Evolutionary conservation across 2,888 invertebrate genomes (phyloP).

Genomic region (Rhagium mordax): DNA sequence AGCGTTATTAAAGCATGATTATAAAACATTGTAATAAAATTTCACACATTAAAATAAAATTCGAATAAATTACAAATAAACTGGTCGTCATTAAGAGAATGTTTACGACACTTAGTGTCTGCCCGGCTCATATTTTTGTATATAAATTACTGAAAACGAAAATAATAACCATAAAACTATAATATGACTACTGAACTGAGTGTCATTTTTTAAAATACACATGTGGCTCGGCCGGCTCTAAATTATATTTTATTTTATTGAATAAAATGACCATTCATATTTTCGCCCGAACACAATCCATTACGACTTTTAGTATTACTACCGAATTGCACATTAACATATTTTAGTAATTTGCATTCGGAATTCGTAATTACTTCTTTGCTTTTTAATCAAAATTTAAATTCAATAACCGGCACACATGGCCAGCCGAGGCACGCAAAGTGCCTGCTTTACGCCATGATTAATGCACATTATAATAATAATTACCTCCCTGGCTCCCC

Average conservation of each 20-base stretch:
- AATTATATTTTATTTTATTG: conserved; percentile 64
- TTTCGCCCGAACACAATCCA: conserved; percentile 46
- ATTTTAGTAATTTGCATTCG: conserved; percentile 43
- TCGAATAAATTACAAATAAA: conserved; percentile 71
- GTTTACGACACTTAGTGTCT: conserved; percentile 70
- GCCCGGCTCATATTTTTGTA: conserved; percentile 70
- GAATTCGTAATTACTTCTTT: conserved; percentile 35
- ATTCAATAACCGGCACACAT: conserved; percentile 21
- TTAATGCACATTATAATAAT: background rate
- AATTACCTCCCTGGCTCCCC: background rate
- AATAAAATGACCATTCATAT: conserved; percentile 58
- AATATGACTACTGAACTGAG: conserved; percentile 70
- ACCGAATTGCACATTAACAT: conserved; percentile 56
- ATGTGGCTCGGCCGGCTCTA: conserved; percentile 57
- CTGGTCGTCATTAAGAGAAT: conserved; percentile 70
- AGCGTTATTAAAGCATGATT: conserved; percentile 71
- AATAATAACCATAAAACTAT: conserved; percentile 70
- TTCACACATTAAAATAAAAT: conserved; percentile 72
- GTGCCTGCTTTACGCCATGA: background rate
- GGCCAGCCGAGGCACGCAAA: background rate
- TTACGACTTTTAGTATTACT: conserved; percentile 53
- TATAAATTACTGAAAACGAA: conserved; percentile 71
- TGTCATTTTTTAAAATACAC: conserved; percentile 58
- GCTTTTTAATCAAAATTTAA: conserved; percentile 38
- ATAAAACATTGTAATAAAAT: conserved; percentile 72